Percentiles rank a stretch among this genome's conserved stretches.
Conservation (phyloP, 2,797 vertebrate genomes). For the Odontamblyopus lacepedii region DNA sequence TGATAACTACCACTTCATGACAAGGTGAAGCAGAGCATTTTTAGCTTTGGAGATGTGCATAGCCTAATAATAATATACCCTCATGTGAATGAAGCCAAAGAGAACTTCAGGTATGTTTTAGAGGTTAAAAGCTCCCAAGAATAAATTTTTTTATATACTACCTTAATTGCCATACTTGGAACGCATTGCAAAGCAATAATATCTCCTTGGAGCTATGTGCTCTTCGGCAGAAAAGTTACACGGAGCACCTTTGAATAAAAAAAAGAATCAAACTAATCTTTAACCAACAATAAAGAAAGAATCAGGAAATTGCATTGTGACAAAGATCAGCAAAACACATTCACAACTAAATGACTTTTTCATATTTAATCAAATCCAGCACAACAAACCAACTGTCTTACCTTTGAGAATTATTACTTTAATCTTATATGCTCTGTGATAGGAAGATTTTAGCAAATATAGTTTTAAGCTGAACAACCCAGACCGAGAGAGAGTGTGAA, state of each 20-base stretch:
- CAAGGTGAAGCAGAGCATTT: too few relatives aligned
- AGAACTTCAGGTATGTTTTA: too few relatives aligned
- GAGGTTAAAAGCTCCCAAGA: too few relatives aligned
- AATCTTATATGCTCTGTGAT: neutral
- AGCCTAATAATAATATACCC: too few relatives aligned
- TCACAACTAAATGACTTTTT: conserved; percentile 24
- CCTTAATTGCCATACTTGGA: too few relatives aligned
- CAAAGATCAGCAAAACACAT: conserved; percentile 16
- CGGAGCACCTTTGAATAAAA: neutral
- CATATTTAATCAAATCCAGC: conserved; percentile 20
- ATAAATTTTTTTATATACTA: too few relatives aligned
- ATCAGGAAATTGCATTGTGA: conserved; percentile 25
- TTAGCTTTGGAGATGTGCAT: too few relatives aligned
- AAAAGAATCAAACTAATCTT: conserved; percentile 4
- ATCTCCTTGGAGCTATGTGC: too few relatives aligned
- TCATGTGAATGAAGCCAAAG: too few relatives aligned
- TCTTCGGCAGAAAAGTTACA: neutral
- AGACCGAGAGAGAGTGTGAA: conserved; percentile 18
- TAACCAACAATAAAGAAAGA: conserved; percentile 18
- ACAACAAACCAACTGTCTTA: neutral
- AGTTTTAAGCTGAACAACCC: conserved; percentile 25
- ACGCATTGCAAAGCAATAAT: too few relatives aligned
- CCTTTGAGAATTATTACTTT: neutral
- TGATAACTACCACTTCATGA: too few relatives aligned
- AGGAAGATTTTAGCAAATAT: conserved; percentile 17